Evolutionary conservation across 2,888 invertebrate species (phyloP).

Genomic region (Phalangium opilio): DNA sequence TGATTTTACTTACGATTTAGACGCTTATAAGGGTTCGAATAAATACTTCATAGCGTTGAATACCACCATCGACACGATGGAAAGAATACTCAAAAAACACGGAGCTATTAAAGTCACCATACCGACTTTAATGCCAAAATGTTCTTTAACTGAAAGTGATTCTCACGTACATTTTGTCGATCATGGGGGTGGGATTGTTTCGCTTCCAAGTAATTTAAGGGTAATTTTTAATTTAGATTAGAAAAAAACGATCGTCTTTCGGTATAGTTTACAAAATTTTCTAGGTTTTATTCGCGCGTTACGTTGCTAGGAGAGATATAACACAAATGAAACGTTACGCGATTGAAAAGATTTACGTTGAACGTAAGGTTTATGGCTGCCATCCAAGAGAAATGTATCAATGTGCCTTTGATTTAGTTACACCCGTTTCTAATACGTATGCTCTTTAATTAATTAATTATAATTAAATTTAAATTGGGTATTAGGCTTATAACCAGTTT

Average conservation of each 20-base stretch:
- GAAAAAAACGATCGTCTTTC: background rate
- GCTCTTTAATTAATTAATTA: background rate
- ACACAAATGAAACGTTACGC: conserved; percentile 65
- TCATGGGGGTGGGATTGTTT: conserved; percentile 64
- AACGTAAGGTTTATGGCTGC: conserved; percentile 50
- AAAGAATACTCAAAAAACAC: background rate
- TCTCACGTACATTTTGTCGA: conserved; percentile 64
- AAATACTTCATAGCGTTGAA: background rate
- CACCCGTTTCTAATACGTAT: conserved; percentile 29
- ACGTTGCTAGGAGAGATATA: conserved; percentile 59
- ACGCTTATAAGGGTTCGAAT: conserved; percentile 23
- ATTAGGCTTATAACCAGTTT: background rate
- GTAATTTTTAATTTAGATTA: conserved; percentile 24
- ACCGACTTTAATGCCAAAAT: conserved; percentile 60
- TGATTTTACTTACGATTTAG: conserved; percentile 68
- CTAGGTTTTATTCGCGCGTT: conserved; percentile 58
- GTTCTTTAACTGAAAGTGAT: conserved; percentile 41
- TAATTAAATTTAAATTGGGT: background rate
- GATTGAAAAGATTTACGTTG: conserved; percentile 70
- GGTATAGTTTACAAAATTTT: background rate
- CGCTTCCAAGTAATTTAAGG: conserved; percentile 68
- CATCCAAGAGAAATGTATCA: conserved; percentile 79
- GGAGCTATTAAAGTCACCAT: conserved; percentile 53
- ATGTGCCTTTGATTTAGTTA: conserved; percentile 85
- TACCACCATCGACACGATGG: no score